phyloP scores from a whole-genome alignment of 2,797 vertebrate species.

The Bovichtus variegatus region DNA sequence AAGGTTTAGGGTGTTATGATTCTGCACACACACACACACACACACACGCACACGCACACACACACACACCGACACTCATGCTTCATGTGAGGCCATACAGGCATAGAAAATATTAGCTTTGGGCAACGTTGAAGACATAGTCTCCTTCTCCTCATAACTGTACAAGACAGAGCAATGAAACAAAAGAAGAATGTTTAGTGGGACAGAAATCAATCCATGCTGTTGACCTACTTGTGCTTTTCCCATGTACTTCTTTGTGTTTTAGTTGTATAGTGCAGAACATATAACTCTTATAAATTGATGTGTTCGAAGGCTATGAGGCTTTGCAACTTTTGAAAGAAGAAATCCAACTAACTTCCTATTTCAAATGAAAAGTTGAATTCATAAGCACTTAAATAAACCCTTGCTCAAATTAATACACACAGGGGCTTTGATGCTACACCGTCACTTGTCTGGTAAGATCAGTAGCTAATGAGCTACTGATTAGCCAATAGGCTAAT shows the following conservation, averaged over 20 bases:
- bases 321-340: not conserved
- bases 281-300: not conserved
- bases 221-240: conserved; percentile 18
- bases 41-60: too few species aligned
- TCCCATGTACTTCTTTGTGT: not conserved
- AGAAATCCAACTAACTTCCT: not conserved
- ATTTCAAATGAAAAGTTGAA: not conserved
- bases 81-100: conserved; percentile 46
- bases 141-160: conserved; percentile 26
- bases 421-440: too few species aligned
- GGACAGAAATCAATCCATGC: conserved; percentile 49
- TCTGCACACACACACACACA: conserved; percentile 36
- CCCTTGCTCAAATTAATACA: too few species aligned
- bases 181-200: conserved; percentile 29
- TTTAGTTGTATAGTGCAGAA: not conserved
- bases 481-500: not conserved
- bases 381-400: too few species aligned
- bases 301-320: not conserved
- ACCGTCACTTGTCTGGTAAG: not conserved
- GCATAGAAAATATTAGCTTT: conserved; percentile 54
- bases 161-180: conserved; percentile 38
- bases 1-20: conserved; percentile 63
- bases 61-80: conserved; percentile 10
- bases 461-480: too few species aligned
- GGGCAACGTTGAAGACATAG: conserved; percentile 14